Percentiles rank a stretch among this genome's conserved stretches.
phyloP scores from a whole-genome alignment of 1,140 invertebrate species.

The silkworm (Bombyx mori) region ASM3026992v2 NC_085114.1:15452001-15452500 shows the following conservation, averaged over 20 bases:
- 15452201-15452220: slow-evolving; percentile 70
- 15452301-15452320: slow-evolving; percentile 65
- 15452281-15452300: slow-evolving; percentile 69
- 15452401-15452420: slow-evolving; percentile 59
- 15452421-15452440: slow-evolving; percentile 33
- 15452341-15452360: slow-evolving; percentile 55
- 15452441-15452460: slow-evolving; percentile 55
- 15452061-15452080: slow-evolving; percentile 59
- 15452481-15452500: not conserved
- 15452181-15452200: slow-evolving; percentile 58
- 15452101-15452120: slow-evolving; percentile 42
- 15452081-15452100: slow-evolving; percentile 15
- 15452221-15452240: slow-evolving; percentile 69
- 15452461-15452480: slow-evolving; percentile 34
- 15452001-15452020: slow-evolving; percentile 25
- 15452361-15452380: slow-evolving; percentile 68
- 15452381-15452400: slow-evolving; percentile 28
- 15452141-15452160: slow-evolving; percentile 65
- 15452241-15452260: slow-evolving; percentile 69
- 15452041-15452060: slow-evolving; percentile 63
- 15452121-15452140: slow-evolving; percentile 55
- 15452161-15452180: slow-evolving; percentile 31
- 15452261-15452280: slow-evolving; percentile 67
- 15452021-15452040: slow-evolving; percentile 56
- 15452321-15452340: slow-evolving; percentile 54